Evolutionary conservation across 2,888 invertebrate genomes (phyloP), one percentile per base, ranked within the genome.

Genomic region (Venustoraphidia nigricollis): DNA sequence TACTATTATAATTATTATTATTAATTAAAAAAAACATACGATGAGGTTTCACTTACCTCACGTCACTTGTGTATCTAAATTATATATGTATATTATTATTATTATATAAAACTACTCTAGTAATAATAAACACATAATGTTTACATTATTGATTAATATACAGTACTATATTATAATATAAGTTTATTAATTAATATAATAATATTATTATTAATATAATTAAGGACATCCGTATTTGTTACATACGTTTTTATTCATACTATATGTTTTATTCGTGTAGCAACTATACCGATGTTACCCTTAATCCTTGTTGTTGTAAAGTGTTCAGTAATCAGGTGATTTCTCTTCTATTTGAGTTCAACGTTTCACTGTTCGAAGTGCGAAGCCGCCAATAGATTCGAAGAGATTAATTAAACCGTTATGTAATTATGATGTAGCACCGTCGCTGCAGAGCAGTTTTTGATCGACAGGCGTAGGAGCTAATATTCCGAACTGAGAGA

Each of bases 271-370:
- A 46, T 39, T 41, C 45, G 44, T 48, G 27, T 27, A 27, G 27
- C 27, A 51, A 52, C 50, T 47, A 53, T 52, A 53, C 53, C 51
- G 52, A 53, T 52, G 52, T 52, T 52, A 52, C 52, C 52, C 50
- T 52, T 51, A 51, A 52, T 49, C 53, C 52, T 53, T 52, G 52
- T 27, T 27, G 27, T 27, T 27, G 27, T 27, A 27, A 27, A 27
- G 27, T 27, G 27, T 27, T 27, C 27, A 27, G 27, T 27, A 27
- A 27, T 27, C 27, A 6, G 27, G 27, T 27, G 27, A 27, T 27
- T 27, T 27, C 27, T 6, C 6, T 3, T 27, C 3, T 27, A 27
- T 27, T 27, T 27, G 27, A 27, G 27, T 27, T 27, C 27, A 27
- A 1, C 6, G 27, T 27, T 27, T 27, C 27, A 27, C 27, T 27